These are phyloP conservation scores for Agriopis leucophaearia DNA, from an alignment of 2,888 invertebrate species.

Conservation along the genomic window DNA sequence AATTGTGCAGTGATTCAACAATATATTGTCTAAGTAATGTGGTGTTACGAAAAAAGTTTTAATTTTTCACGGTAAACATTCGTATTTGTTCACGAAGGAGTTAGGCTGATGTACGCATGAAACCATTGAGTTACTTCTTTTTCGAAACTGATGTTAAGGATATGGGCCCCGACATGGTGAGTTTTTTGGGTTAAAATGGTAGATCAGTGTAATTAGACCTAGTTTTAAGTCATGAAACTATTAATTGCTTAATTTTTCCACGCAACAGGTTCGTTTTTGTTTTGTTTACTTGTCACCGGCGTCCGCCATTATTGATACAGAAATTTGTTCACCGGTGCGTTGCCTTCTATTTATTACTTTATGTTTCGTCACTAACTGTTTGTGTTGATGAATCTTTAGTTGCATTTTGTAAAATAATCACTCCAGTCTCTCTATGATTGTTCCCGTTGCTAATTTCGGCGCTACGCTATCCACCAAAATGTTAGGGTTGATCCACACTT, in stretches of 20 bases:
- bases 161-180: conserved; percentile 94
- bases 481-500: background rate
- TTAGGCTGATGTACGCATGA: conserved; percentile 86
- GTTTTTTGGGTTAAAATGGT: conserved; percentile 62
- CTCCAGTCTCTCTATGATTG: background rate
- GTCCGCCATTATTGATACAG: conserved; percentile 86
- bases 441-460: background rate
- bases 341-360: conserved; percentile 24
- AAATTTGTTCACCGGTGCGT: conserved; percentile 77
- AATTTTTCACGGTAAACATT: conserved; percentile 67
- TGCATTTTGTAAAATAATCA: background rate
- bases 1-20: conserved; percentile 58
- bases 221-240: conserved; percentile 80
- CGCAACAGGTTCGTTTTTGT: conserved; percentile 88
- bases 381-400: conserved; percentile 1
- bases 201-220: conserved; percentile 55
- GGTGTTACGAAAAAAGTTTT: conserved; percentile 54
- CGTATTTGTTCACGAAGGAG: conserved; percentile 74
- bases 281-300: conserved; percentile 88
- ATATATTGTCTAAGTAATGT: conserved; percentile 59
- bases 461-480: background rate
- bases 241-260: conserved; percentile 67
- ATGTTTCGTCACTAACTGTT: conserved; percentile 9
- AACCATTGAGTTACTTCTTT: conserved; percentile 90
- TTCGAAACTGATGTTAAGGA: conserved; percentile 91